A percentile compares a stretch with the other conserved stretches of the same genome.
These are phyloP conservation scores for Pycnonotus jocosus DNA, from an alignment of 2,113 vertebrate genomes.

Conservation along the genomic window DNA sequence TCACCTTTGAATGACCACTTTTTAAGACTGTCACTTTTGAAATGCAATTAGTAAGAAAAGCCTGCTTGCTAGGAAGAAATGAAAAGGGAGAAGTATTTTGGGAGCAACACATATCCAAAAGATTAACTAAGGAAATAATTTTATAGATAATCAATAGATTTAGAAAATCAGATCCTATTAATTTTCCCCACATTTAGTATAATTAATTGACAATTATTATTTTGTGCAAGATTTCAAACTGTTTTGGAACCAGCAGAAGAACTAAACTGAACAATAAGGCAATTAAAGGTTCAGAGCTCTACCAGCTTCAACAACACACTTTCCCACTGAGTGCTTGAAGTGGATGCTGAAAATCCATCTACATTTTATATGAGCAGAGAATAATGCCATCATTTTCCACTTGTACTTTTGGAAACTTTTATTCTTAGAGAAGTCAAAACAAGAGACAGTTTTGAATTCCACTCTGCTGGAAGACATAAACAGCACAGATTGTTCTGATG, in stretches of 20 bases:
- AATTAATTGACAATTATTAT: neutral
- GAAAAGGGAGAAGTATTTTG: neutral
- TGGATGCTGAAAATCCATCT: neutral
- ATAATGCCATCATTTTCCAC: neutral
- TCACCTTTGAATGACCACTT: neutral
- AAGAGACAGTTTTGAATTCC: neutral
- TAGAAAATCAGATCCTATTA: neutral
- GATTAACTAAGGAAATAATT: neutral
- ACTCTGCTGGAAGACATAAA: neutral
- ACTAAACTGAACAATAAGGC: neutral
- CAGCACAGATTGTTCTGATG: fast-evolving
- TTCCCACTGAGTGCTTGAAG: neutral
- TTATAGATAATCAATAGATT: neutral
- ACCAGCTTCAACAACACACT: neutral
- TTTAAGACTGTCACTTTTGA: neutral
- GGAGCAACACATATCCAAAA: neutral
- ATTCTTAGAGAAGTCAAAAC: neutral
- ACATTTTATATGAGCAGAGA: neutral
- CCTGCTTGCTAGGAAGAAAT: neutral
- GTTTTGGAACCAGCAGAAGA: neutral
- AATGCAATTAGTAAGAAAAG: neutral
- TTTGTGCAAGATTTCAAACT: neutral
- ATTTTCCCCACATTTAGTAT: neutral
- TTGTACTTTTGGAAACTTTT: neutral
- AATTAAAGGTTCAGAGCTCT: neutral